phyloP scores from a whole-genome alignment of 2,888 invertebrate species.

The Archips xylosteana region DNA sequence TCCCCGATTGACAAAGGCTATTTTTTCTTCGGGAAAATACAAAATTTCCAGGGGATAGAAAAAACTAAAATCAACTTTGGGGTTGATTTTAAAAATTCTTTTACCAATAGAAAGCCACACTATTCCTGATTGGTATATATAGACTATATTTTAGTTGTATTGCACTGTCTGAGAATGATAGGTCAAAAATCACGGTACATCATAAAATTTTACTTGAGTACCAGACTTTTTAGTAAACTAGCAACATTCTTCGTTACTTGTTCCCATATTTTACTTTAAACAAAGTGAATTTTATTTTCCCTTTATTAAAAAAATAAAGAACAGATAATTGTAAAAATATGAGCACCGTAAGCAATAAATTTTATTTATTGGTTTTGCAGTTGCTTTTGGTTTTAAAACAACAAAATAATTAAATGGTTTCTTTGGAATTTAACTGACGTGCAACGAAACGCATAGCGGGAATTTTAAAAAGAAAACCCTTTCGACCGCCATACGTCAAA shows the following conservation, averaged over 20 bases:
- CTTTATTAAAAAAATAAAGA: too few species aligned
- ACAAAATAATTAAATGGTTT: background rate
- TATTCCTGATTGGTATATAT: too few species aligned
- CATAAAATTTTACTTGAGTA: background rate
- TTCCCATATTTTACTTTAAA: background rate
- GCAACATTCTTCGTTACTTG: background rate
- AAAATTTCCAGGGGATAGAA: too few species aligned
- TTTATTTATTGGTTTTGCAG: background rate
- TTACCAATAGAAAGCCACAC: too few species aligned
- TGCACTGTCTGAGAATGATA: too few species aligned
- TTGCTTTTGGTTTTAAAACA: background rate
- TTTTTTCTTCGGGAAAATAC: too few species aligned
- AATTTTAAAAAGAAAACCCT: constrained; percentile 8
- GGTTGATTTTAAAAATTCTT: too few species aligned
- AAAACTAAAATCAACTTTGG: too few species aligned
- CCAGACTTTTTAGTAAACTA: background rate
- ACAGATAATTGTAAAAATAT: background rate
- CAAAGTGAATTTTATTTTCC: background rate
- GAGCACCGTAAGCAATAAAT: background rate
- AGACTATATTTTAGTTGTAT: too few species aligned
- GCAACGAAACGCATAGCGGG: constrained; percentile 4
- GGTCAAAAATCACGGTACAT: too few species aligned
- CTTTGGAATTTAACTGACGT: background rate
- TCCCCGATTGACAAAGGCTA: too few species aligned
- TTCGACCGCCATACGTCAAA: background rate